Base-by-base conservation (phyloP, 1,140 invertebrate genomes). In the Bombus fervidus region DNA sequence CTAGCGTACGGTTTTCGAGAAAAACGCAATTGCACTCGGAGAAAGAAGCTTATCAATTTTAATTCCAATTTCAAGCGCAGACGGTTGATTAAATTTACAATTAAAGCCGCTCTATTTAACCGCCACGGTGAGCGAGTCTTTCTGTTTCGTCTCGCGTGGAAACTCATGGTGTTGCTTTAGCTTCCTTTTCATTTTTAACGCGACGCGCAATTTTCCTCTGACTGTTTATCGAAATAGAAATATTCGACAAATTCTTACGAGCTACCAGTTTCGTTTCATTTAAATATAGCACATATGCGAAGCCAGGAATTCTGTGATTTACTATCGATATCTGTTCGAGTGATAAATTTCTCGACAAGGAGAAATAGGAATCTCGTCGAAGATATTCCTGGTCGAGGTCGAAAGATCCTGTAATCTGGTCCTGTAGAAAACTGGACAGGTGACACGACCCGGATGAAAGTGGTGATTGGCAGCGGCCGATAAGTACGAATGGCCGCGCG, bases 401-500 rank as follows among this genome's bases (percentile, higher is more conserved):
- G 66, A 37, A 68, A 68, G 66, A 37, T 68, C 66, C 31, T 8
- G 53, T 47, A 37, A 79, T 57, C 66, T 47, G n/a, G 28, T 9
- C 25, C 47, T 37, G 5, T 68, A 25, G 76, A 81, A 81, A 81
- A 53, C 25, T 43, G 68, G 77, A 85, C 69, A 75, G 78, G 43
- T 81, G 79, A 85, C 83, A 68, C 59, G 34, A 34, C 18, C 12
- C 18, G 76, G 84, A 81, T 41, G 69, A 64, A 81, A 74, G 73
- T 22, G 59, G 25, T 81, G 84, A 85, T 85, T 81, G 84, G 47
- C 78, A 85, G 28, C 37, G 43, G 47, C 41, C 79, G 84, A 85
- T 81, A 81, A 39, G 69, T 68, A 22, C 57, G 41, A 73, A 73
- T 41, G 66, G 31, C 10, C 77, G 43, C 78, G 43, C 41, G 78